These are phyloP conservation scores for Odontamblyopus lacepedii DNA, from an alignment of 2,797 vertebrate species.

Conservation along the genomic window DNA sequence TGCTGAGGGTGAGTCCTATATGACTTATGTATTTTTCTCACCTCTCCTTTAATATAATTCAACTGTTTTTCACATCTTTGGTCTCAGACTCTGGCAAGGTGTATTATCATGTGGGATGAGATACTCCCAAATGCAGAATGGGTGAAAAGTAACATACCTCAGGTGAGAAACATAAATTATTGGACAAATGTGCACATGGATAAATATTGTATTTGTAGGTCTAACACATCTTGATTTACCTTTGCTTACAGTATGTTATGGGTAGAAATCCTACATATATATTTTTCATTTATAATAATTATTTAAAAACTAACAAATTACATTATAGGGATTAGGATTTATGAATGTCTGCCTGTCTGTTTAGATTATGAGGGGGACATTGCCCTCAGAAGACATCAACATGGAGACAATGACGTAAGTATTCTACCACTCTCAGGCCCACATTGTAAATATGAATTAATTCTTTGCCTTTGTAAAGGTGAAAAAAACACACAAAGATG, in stretches of 20 bases:
- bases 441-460: no score
- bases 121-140: constrained; percentile 94
- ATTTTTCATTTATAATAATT: background rate
- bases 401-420: constrained; percentile 96
- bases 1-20: constrained; percentile 85
- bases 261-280: background rate
- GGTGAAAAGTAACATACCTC: constrained; percentile 96
- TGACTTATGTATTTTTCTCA: constrained; percentile 16
- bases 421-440: background rate
- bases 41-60: constrained; percentile 20
- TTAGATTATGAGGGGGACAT: constrained; percentile 93
- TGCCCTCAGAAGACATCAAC: constrained; percentile 89
- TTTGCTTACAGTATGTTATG: background rate
- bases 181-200: background rate
- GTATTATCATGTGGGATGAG: constrained; percentile 98
- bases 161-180: constrained; percentile 75
- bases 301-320: background rate
- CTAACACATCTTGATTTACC: background rate
- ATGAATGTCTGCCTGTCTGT: constrained; percentile 16
- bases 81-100: constrained; percentile 90
- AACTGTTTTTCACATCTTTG: constrained; percentile 3
- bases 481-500: no score
- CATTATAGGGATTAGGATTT: background rate
- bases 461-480: background rate
- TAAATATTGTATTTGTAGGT: background rate